Base-by-base conservation (phyloP, 1,140 invertebrate genomes). In the Geopemphigus sp. region DNA sequence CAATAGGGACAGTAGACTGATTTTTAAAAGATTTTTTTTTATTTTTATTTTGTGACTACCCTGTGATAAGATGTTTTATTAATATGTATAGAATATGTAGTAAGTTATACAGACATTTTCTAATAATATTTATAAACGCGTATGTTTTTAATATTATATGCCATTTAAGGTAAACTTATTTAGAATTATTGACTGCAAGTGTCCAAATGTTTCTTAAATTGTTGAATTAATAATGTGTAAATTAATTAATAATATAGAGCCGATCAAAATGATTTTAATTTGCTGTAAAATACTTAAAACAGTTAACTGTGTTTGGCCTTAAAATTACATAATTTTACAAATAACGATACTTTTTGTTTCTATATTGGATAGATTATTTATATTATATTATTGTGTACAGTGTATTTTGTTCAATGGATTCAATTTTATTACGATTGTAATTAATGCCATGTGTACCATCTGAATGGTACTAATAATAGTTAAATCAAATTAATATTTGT, bases 1-100 rank as follows among this genome's bases (percentile, higher is more conserved):
- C 32, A 39, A 39, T 39, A 39, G 8, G 32, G 32, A 88, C 87
- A 70, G 56, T 63, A 61, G 74, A 78, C 74, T 78, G 74, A 78
- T 63, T 56, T 45, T 76, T n/a, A n/a, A n/a, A n/a, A n/a, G n/a
- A n/a, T n/a, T n/a, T n/a, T n/a, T n/a, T n/a, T n/a, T n/a, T n/a
- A n/a, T n/a, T 47, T 73, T 47, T 73, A 76, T 50, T 74, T 39
- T 61, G 39, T 24, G 72, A 74, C 56, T 76, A 76, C 61, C 74
- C 74, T 78, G 74, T 78, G 74, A 78, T 78, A 78, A 63, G 39
- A 76, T 78, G 22, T 78, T 61, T 78, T 63, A 61, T 78, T 63
- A 61, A 78, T 47, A 15, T 78, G 74, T 78, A 78, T 32, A 78
- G 56, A 26, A 63, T 47, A 47, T 12, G 24, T 78, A 78, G 74